Evolutionary conservation across 2,888 invertebrate species (phyloP).

Genomic region (Osedax frankpressi): DNA sequence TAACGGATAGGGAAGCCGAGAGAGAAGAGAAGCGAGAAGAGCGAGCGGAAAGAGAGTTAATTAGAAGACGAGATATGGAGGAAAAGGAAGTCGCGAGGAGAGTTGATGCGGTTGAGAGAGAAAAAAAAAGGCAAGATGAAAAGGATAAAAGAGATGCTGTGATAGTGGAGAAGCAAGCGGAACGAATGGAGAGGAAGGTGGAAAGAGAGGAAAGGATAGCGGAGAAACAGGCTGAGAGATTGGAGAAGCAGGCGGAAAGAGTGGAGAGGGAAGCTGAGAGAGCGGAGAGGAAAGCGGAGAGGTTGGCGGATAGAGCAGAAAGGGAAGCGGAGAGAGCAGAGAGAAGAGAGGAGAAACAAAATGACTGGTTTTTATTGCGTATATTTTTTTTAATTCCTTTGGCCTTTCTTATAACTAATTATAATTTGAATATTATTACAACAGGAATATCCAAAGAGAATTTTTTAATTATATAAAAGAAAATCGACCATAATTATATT

Average conservation of each 20-base stretch:
- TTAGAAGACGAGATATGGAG: background rate
- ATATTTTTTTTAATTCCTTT: no score
- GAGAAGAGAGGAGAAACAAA: no score
- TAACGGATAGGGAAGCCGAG: constrained; percentile 2
- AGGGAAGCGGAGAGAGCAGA: no score
- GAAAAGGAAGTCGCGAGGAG: background rate
- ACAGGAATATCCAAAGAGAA: no score
- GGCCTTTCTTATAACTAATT: no score
- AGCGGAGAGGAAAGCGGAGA: no score
- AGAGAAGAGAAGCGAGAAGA: background rate
- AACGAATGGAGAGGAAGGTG: background rate
- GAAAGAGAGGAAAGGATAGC: background rate
- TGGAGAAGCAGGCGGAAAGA: background rate
- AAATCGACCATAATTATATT: no score
- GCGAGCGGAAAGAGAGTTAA: background rate
- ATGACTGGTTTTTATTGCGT: no score
- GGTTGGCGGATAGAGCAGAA: background rate
- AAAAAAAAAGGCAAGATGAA: background rate
- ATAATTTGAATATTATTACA: no score
- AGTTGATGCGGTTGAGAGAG: background rate
- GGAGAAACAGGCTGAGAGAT: background rate
- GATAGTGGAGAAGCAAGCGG: background rate
- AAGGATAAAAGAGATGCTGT: background rate
- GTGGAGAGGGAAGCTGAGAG: background rate
- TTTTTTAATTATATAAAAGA: no score